phyloP scores from a whole-genome alignment of 1,140 invertebrate species.

The Riptortus pedestris region DNA sequence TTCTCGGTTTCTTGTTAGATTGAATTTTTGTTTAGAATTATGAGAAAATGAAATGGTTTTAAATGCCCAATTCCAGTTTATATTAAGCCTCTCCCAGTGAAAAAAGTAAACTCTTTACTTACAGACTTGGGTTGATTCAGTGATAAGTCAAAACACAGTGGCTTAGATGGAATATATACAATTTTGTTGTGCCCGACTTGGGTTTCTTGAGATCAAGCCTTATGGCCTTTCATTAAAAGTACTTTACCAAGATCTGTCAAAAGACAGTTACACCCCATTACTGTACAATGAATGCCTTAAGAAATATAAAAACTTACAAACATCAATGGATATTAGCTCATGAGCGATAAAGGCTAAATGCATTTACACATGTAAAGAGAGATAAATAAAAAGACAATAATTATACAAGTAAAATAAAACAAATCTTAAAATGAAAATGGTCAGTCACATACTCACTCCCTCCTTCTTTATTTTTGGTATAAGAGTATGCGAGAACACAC shows the following conservation, averaged over 20 bases:
- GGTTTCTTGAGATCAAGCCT: slow-evolving; percentile 12
- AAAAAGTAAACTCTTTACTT: not conserved
- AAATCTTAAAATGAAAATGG: not conserved
- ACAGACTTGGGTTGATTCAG: slow-evolving; percentile 7
- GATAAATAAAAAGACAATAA: not conserved
- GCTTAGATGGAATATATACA: slow-evolving; percentile 8
- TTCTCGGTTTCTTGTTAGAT: too few relatives aligned
- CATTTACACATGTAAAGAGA: not conserved
- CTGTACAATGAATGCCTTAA: not conserved
- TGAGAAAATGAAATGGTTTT: too few relatives aligned
- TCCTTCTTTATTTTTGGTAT: slow-evolving; percentile 1
- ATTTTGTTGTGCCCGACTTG: slow-evolving; percentile 15
- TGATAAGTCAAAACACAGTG: not conserved
- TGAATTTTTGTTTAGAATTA: too few relatives aligned
- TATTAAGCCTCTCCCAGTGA: too few relatives aligned
- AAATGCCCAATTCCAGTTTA: too few relatives aligned
- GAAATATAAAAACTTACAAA: not conserved
- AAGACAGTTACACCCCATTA: not conserved
- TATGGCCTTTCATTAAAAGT: slow-evolving; percentile 5
- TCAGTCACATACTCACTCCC: not conserved
- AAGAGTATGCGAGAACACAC: too few relatives aligned
- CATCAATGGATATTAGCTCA: not conserved
- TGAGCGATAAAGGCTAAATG: slow-evolving; percentile 16
- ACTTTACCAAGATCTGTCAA: not conserved
- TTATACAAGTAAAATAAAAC: not conserved